phyloP scores from a whole-genome alignment of 2,888 invertebrate species.

The Elmis aenea region DNA sequence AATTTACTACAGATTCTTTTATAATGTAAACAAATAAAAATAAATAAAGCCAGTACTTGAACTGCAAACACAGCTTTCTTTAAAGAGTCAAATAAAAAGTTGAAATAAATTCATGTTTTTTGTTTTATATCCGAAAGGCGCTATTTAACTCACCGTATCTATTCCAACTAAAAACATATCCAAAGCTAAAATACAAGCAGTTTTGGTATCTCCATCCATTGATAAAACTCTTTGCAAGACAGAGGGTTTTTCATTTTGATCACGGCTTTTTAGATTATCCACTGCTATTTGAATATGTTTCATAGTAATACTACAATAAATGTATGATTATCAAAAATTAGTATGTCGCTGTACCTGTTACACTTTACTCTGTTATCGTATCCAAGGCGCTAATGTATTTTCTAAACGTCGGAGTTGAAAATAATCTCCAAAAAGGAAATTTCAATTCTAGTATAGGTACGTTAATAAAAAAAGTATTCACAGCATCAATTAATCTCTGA shows the following conservation, averaged over 20 bases:
- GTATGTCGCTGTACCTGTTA: neutral
- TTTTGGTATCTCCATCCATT: constrained; percentile 55
- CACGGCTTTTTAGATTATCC: constrained; percentile 39
- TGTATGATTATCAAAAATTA: constrained; percentile 1
- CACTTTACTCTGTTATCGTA: constrained; percentile 58
- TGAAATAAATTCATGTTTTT: too few relatives aligned
- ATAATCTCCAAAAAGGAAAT: constrained; percentile 64
- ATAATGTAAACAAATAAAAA: too few relatives aligned
- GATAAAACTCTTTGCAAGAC: constrained; percentile 60
- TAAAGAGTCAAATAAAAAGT: too few relatives aligned
- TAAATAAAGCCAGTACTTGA: too few relatives aligned
- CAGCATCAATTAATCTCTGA: constrained; percentile 60
- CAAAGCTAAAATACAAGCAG: constrained; percentile 65
- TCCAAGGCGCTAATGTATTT: constrained; percentile 62
- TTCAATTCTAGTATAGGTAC: constrained; percentile 61
- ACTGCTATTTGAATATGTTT: constrained; percentile 59
- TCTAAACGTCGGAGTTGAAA: constrained; percentile 58
- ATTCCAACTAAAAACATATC: constrained; percentile 78
- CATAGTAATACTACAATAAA: constrained; percentile 55
- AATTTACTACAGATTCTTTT: too few relatives aligned
- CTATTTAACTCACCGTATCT: constrained; percentile 67
- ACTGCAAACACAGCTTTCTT: too few relatives aligned
- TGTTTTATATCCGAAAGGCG: too few relatives aligned
- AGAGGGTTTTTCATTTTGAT: constrained; percentile 50
- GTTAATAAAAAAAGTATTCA: constrained; percentile 61